These are phyloP conservation scores for Drosophila mimica DNA, from an alignment of 2,888 invertebrate genomes.

Conservation along the genomic window DNA sequence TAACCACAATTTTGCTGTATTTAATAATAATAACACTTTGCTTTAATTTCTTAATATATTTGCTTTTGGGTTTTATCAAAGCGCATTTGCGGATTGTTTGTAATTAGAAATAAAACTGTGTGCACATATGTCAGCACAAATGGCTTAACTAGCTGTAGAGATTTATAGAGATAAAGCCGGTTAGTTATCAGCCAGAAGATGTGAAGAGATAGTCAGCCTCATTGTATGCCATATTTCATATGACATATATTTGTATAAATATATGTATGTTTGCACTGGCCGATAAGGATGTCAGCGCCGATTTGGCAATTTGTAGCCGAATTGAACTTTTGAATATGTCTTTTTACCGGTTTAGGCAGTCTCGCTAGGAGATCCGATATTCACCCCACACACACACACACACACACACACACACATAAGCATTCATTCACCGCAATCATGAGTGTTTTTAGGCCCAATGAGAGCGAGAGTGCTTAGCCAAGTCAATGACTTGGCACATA, in stretches of 20 bases:
- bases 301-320: slow-evolving; percentile 19
- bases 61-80: slow-evolving; percentile 2
- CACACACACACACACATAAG: slow-evolving; percentile 1
- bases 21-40: background rate
- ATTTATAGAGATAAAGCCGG: slow-evolving; percentile 32
- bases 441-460: slow-evolving; percentile 18
- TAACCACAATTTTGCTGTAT: background rate
- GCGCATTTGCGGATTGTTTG: background rate
- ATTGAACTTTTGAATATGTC: slow-evolving; percentile 13
- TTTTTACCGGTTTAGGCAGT: slow-evolving; percentile 43
- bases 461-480: slow-evolving; percentile 48
- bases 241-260: background rate
- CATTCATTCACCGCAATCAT: background rate
- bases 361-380: slow-evolving; percentile 17
- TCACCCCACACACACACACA: background rate
- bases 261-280: background rate
- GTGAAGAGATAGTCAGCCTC: slow-evolving; percentile 22
- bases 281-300: slow-evolving; percentile 33
- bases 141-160: slow-evolving; percentile 10
- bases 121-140: slow-evolving; percentile 10
- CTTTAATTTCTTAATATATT: background rate
- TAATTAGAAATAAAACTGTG: slow-evolving; percentile 23
- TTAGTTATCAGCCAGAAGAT: slow-evolving; percentile 20
- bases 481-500: slow-evolving; percentile 69
- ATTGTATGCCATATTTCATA: background rate